A percentile compares a stretch with the other conserved stretches of the same genome.
Conservation (phyloP, 1,140 invertebrate species). For the Homalodisca vitripennis region DNA sequence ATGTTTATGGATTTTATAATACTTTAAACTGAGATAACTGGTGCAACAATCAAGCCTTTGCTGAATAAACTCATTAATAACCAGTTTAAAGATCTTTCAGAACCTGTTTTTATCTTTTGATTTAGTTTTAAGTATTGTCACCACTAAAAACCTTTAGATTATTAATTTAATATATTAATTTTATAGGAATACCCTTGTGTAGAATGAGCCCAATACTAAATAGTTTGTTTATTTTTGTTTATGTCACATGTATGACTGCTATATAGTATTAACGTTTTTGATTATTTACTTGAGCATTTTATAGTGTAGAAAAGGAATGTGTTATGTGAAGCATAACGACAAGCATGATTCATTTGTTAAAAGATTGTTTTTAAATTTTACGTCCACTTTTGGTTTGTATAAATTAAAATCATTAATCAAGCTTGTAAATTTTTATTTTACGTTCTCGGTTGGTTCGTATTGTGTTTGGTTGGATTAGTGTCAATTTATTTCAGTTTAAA, state of each 20-base stretch:
- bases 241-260: not conserved
- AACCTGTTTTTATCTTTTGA: not conserved
- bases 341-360: too few relatives aligned
- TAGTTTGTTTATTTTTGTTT: not conserved
- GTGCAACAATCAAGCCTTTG: too few relatives aligned
- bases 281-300: not conserved
- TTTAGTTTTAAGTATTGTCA: conserved; percentile 1
- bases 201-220: not conserved
- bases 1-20: too few relatives aligned
- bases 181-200: not conserved
- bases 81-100: not conserved
- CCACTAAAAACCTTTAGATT: conserved; percentile 8
- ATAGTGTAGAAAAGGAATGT: not conserved
- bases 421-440: not conserved
- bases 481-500: not conserved
- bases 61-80: conserved; percentile 15
- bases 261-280: not conserved
- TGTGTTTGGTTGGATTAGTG: not conserved
- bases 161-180: not conserved
- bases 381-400: not conserved
- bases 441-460: not conserved
- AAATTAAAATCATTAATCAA: not conserved
- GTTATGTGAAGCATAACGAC: not conserved
- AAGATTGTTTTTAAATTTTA: not conserved
- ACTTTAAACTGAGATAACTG: too few relatives aligned